A percentile compares a stretch with the other conserved stretches of the same genome.
Evolutionary conservation across 2,113 vertebrate species (phyloP).

Genomic region (Oenanthe melanoleuca): DNA sequence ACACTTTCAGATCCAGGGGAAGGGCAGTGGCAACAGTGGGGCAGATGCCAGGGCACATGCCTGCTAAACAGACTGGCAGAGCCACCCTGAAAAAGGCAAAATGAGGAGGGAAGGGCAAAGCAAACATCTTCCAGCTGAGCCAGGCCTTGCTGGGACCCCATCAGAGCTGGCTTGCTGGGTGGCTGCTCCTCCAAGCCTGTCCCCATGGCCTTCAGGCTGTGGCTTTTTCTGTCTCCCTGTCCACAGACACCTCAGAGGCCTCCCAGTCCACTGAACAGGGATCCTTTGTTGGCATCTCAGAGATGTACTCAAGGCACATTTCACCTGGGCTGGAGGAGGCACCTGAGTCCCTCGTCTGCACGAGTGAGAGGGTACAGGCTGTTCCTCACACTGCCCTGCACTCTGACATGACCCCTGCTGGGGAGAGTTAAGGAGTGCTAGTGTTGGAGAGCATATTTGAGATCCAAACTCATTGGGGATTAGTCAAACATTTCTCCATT

Average conservation of each 20-base stretch:
- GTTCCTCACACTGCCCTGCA: background rate
- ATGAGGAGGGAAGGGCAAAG: background rate
- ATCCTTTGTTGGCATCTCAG: fast-evolving
- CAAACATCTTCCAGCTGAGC: background rate
- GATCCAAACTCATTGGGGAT: background rate
- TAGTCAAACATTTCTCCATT: background rate
- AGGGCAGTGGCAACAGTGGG: background rate
- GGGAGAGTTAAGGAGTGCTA: background rate
- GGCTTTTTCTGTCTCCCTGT: background rate
- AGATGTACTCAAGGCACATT: background rate
- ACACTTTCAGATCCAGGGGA: background rate
- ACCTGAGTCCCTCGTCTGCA: fast-evolving
- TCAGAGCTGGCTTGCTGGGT: background rate
- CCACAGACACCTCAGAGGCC: background rate
- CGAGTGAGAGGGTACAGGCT: background rate
- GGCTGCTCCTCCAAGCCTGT: background rate
- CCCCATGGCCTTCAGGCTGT: background rate
- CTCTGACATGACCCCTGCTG: background rate
- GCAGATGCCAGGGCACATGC: fast-evolving
- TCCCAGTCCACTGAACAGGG: background rate
- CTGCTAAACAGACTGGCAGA: background rate
- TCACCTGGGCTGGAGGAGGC: background rate
- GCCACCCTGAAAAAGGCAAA: background rate
- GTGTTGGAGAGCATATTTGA: background rate
- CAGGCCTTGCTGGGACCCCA: background rate